Conservation (phyloP, 2,113 vertebrate species). For the Petroica traversi region DNA sequence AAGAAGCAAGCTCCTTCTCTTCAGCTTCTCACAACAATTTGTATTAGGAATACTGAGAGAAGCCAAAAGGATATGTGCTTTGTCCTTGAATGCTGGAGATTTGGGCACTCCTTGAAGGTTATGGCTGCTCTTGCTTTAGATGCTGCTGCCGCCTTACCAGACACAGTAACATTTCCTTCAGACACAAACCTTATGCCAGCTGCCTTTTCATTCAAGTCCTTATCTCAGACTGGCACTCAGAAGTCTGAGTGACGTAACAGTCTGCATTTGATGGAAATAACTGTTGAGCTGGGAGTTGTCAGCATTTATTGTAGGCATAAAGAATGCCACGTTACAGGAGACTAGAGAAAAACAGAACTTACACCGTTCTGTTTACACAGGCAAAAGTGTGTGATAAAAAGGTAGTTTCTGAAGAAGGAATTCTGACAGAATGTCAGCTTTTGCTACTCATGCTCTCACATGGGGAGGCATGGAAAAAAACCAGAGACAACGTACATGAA, state of each 20-base stretch:
- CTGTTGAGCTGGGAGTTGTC: neutral
- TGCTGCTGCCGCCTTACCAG: neutral
- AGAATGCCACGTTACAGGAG: neutral
- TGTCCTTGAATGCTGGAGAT: neutral
- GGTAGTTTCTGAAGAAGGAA: neutral
- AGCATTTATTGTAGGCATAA: neutral
- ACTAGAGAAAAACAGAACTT: neutral
- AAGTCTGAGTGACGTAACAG: neutral
- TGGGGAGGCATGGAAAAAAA: neutral
- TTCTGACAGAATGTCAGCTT: neutral
- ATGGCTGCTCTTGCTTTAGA: neutral
- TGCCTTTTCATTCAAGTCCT: slow-evolving; percentile 21
- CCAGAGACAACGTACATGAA: neutral
- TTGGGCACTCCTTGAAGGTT: neutral
- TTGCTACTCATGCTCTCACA: neutral
- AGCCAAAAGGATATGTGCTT: neutral
- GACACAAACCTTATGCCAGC: neutral
- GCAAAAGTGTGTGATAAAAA: neutral
- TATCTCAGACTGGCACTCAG: neutral
- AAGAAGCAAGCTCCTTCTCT: neutral
- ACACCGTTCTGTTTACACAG: neutral
- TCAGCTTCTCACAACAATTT: neutral
- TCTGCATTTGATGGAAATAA: slow-evolving; percentile 7
- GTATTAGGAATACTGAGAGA: neutral
- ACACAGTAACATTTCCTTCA: neutral